Percentiles rank a stretch among this genome's conserved stretches.
phyloP scores from a whole-genome alignment of 2,888 invertebrate genomes.

The Lasioglossum zephyrum region DNA sequence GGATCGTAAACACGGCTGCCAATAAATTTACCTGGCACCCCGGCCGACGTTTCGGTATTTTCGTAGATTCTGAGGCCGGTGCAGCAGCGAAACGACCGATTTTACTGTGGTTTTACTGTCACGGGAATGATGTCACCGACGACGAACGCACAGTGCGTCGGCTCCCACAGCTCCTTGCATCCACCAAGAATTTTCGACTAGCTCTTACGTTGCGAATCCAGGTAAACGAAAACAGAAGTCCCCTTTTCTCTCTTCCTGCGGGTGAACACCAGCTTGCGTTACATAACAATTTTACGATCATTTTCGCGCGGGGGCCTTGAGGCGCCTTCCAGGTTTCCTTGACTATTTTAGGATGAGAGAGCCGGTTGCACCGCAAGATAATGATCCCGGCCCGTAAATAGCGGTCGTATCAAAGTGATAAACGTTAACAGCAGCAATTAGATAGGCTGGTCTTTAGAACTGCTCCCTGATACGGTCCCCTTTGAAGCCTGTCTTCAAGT shows the following conservation, averaged over 20 bases:
- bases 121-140: slow-evolving; percentile 37
- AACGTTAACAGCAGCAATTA: slow-evolving; percentile 55
- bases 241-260: neutral
- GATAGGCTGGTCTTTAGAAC: slow-evolving; percentile 32
- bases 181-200: neutral
- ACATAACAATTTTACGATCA: slow-evolving; percentile 53
- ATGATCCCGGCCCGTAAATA: slow-evolving; percentile 54
- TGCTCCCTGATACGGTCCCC: slow-evolving; percentile 15
- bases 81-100: slow-evolving; percentile 26
- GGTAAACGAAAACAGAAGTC: neutral
- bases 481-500: slow-evolving; percentile 13
- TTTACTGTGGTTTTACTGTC: slow-evolving; percentile 50
- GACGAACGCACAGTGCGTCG: neutral
- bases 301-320: slow-evolving; percentile 63
- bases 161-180: neutral
- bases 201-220: neutral
- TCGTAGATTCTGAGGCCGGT: slow-evolving; percentile 2
- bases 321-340: slow-evolving; percentile 36
- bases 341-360: slow-evolving; percentile 60
- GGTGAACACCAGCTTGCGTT: slow-evolving; percentile 30
- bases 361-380: slow-evolving; percentile 47
- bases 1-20: slow-evolving; percentile 37
- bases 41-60: slow-evolving; percentile 49
- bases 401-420: slow-evolving; percentile 49
- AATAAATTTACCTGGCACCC: slow-evolving; percentile 52